Evolutionary conservation across 2,113 vertebrate genomes (phyloP), one percentile per base, ranked within the genome.

Genomic region (Rhineura floridana): DNA sequence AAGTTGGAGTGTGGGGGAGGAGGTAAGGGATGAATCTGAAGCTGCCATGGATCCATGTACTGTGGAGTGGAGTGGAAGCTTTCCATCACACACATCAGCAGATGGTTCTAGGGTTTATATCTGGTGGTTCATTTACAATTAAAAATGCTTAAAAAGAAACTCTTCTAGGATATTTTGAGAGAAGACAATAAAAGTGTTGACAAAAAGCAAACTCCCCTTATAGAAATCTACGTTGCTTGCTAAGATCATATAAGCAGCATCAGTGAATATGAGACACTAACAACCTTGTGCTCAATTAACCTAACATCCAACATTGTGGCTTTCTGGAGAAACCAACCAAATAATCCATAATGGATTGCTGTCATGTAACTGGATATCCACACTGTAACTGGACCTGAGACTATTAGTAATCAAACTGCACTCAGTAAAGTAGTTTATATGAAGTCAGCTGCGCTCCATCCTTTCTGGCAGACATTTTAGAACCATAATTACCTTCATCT

Each of bases 391-490:
- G 0, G 0, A 87, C 50, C 67, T 62, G 76, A 89, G 42, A 78
- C 25, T n/a, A 52, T 91, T 92, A 81, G 85, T 91, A 91, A 92
- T 89, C 89, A 91, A 94, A 90, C 65, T 0, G 0, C 73, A 90
- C 0, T 1, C 87, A 84, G 6, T 88, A 86, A 91, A 88, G 48
- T 86, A 6, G 76, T 91, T 90, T 76, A 84, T 70, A 63, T 88
- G 23, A 93, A 59, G 77, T 93, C 79, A 87, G 86, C 59, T 91
- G 15, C 30, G 59, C 83, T 88, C 17, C 65, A 62, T 85, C 44
- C n/a, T 92, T 91, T 75, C 78, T 89, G 91, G 84, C 91, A 87
- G 77, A 62, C n/a, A 46, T 76, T 90, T 81, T 46, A 91, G 90
- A 93, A 89, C 80, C 44, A 33, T 90, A 89, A 93, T 91, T 82